Conservation (phyloP, 2,888 invertebrate genomes). For the Oscheius sp. region DNA sequence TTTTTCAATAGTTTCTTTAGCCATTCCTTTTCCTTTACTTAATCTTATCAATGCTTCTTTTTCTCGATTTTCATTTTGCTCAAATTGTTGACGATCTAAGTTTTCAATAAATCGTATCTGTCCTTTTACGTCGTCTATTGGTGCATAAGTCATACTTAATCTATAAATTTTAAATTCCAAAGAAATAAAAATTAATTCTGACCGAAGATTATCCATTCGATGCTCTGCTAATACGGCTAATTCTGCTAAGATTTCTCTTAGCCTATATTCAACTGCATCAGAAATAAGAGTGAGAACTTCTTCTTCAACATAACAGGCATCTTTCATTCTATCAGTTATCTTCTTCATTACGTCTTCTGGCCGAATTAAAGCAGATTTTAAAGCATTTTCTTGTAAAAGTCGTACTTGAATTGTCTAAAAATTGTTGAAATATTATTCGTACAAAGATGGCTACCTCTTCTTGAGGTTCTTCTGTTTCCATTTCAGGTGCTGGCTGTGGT, state of each 20-base stretch:
- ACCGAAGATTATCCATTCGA: slow-evolving; percentile 85
- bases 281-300: slow-evolving; percentile 85
- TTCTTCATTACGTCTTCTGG: slow-evolving; percentile 55
- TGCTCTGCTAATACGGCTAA: slow-evolving; percentile 93
- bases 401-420: slow-evolving; percentile 35
- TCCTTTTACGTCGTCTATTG: slow-evolving; percentile 47
- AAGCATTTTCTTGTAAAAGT: slow-evolving; percentile 30
- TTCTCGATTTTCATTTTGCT: slow-evolving; percentile 93
- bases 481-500: slow-evolving; percentile 3
- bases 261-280: slow-evolving; percentile 91
- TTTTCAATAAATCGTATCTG: slow-evolving; percentile 87
- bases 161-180: slow-evolving; percentile 33
- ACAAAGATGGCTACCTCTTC: slow-evolving; percentile 12
- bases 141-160: slow-evolving; percentile 41
- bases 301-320: slow-evolving; percentile 59
- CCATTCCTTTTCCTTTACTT: slow-evolving; percentile 76
- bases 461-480: slow-evolving; percentile 24
- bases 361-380: slow-evolving; percentile 44
- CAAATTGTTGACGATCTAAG: slow-evolving; percentile 90
- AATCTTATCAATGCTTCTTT: slow-evolving; percentile 91
- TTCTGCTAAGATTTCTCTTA: slow-evolving; percentile 90
- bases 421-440: not conserved
- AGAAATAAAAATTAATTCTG: not conserved
- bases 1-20: slow-evolving; percentile 95
- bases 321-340: slow-evolving; percentile 54